Evolutionary conservation across 2,113 vertebrate genomes (phyloP), one percentile per base, ranked within the genome.

Genomic region (Astatoreochromis straeleni): DNA sequence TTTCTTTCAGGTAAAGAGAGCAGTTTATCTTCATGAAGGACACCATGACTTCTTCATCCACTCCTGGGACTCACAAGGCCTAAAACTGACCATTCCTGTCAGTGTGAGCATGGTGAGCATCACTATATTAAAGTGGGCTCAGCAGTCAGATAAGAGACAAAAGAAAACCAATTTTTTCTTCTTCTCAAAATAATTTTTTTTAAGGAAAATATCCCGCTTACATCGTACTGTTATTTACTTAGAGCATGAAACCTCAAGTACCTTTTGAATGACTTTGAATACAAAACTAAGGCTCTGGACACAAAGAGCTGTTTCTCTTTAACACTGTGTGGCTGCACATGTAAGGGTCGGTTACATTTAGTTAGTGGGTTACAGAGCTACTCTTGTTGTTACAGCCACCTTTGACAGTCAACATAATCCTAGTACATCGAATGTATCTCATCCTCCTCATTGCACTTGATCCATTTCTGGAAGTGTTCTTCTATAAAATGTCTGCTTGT

Each of bases 1-100:
- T 58, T 58, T 60, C 57, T 6, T 54, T 19, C 58, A 96, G 95
- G 87, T 96, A 14, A 95, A 89, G n/a, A 88, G 93, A 82, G 8
- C 2, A 0, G 47, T 95, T 35, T 53, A 11, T 70, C 91, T 97
- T 70, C 85, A 94, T 65, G 58, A 91, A 5, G 93, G 92, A 9
- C 81, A 91, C 11, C 60, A 11, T 26, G 58, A 88, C 9, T 95
- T 97, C 58, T 12, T 42, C 12, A 49, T 97, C 73, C 80, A 93
- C 31, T 58, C 88, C 24, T 92, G 90, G 94, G 87, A 94, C 82
- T 93, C 93, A 4, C 26, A 73, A 2, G 94, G 95, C 19, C 60
- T 3, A 33, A 96, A 92, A 85, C 57, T 89, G 6, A 94, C 81
- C 2, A 60, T 91, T 33, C 58, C 35, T 35, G 90, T 93, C 54